A percentile compares a stretch with the other conserved stretches of the same genome.
Conservation (phyloP, 2,888 invertebrate species). For the Apodemia hepburni region DNA sequence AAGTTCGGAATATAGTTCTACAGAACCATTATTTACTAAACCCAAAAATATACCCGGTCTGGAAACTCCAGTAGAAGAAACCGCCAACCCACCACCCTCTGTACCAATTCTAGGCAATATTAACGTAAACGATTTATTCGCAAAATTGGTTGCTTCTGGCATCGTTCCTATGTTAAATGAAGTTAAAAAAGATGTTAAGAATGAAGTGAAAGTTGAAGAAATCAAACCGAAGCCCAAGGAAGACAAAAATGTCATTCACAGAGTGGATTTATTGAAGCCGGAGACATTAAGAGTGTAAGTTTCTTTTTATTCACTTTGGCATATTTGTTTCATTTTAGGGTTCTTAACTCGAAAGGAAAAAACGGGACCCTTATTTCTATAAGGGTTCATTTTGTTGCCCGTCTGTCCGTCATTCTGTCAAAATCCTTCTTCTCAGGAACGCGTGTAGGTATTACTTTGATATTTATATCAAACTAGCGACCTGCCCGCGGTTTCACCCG, state of each 20-base stretch:
- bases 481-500: no score
- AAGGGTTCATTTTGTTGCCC: no score
- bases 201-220: constrained; percentile 43
- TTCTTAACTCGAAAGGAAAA: no score
- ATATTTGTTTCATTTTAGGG: no score
- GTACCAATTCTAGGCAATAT: constrained; percentile 58
- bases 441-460: no score
- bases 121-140: constrained; percentile 91
- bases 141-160: constrained; percentile 90
- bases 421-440: no score
- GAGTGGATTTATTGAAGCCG: constrained; percentile 83
- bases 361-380: no score
- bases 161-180: constrained; percentile 49
- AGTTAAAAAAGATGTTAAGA: constrained; percentile 41
- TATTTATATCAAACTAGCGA: no score
- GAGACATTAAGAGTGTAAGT: constrained; percentile 87
- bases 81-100: constrained; percentile 43
- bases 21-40: constrained; percentile 57
- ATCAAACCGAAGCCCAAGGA: constrained; percentile 47
- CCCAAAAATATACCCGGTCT: constrained; percentile 61
- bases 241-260: constrained; percentile 72
- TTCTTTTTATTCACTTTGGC: not conserved
- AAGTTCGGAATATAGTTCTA: constrained; percentile 77
- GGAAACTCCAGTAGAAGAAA: constrained; percentile 50
- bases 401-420: no score